Conservation (phyloP, 64 coral and sea anemone species). For the Anthopleura sola region DNA sequence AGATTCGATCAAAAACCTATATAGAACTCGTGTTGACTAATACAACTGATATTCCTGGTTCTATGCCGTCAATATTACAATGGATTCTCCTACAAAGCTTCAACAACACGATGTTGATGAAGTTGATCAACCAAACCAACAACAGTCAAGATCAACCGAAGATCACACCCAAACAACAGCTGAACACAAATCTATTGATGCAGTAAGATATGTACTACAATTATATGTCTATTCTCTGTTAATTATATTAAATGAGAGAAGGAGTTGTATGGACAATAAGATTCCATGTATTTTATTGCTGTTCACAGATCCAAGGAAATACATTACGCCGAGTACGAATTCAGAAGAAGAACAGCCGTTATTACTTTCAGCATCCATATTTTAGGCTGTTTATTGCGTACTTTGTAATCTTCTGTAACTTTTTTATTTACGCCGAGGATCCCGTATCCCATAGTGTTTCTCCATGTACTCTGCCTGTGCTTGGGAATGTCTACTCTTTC, state of each 20-base stretch:
- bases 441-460: conserved; percentile 86
- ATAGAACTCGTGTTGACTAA: background rate
- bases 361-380: conserved; percentile 98
- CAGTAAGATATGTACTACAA: background rate
- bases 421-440: conserved; percentile 96
- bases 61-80: background rate
- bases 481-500: conserved; percentile 95
- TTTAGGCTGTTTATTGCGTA: conserved; percentile 78
- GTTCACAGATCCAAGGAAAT: background rate
- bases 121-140: conserved; percentile 2
- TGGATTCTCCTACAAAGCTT: background rate
- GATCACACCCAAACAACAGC: background rate
- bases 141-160: background rate
- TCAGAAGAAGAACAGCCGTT: conserved; percentile 89
- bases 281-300: background rate
- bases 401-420: conserved; percentile 93
- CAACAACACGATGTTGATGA: background rate
- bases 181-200: background rate
- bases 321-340: conserved; percentile 40
- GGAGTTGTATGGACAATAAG: background rate
- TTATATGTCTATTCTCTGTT: background rate
- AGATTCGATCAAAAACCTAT: background rate
- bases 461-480: conserved; percentile 69
- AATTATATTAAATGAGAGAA: background rate
- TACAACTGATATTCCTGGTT: background rate